Evolutionary conservation across 2,113 vertebrate genomes (phyloP).

Genomic region (Sardina pilchardus): DNA sequence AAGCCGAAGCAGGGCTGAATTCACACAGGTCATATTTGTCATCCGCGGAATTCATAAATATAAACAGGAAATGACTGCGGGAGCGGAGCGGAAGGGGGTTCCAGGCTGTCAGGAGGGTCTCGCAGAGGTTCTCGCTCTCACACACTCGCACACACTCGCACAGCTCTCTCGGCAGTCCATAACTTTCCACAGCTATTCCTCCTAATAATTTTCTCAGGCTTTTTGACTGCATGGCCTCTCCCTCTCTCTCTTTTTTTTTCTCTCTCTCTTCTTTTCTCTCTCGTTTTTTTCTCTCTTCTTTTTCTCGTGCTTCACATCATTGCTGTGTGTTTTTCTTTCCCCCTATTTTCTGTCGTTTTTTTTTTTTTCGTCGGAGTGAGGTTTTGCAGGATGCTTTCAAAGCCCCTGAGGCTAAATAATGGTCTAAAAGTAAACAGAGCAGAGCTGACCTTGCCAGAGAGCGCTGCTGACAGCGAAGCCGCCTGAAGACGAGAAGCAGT

Average conservation of each 20-base stretch:
- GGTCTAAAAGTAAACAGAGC: constrained; percentile 92
- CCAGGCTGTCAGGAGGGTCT: neutral
- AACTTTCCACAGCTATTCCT: constrained; percentile 33
- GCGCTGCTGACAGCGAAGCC: constrained; percentile 87
- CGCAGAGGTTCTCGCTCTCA: neutral
- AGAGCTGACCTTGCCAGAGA: constrained; percentile 90
- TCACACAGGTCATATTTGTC: neutral
- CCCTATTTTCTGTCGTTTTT: constrained; percentile 33
- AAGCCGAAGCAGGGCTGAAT: neutral
- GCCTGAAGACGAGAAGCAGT: constrained; percentile 86
- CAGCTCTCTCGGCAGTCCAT: constrained; percentile 9
- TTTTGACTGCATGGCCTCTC: neutral
- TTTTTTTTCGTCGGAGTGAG: constrained; percentile 69
- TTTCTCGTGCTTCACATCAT: neutral
- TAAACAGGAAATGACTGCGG: neutral
- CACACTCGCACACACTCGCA: neutral
- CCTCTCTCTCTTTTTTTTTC: constrained; percentile 25
- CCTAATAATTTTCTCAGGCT: constrained; percentile 35
- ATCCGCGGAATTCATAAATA: neutral
- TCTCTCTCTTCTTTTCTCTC: neutral
- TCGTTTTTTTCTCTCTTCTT: constrained; percentile 29
- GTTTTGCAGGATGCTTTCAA: constrained; percentile 89
- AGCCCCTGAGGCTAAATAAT: constrained; percentile 89
- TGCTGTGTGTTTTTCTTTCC: constrained; percentile 30
- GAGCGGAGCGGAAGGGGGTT: neutral